Evolutionary conservation across 2,113 vertebrate genomes (phyloP), one percentile per base, ranked within the genome.

Genomic region (Perognathus longimembris): DNA sequence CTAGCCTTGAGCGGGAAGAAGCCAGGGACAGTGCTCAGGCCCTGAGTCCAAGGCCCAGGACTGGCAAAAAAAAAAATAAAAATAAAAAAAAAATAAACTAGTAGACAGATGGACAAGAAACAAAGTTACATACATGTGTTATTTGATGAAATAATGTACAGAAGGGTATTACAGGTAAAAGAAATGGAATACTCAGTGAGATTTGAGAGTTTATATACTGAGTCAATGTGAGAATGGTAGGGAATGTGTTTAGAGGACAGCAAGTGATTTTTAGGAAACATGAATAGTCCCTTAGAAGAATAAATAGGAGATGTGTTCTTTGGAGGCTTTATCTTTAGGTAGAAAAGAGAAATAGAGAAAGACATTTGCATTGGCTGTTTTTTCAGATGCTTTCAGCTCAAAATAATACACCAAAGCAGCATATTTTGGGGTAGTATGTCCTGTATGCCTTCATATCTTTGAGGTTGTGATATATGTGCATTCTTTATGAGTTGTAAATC

Each of bases 401-500:
- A 42, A 75, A 54, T 75, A 28, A 28, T 85, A 30, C 24, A 50
- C 69, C 45, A n/a, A 63, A 75, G n/a, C 11, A 75, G 22, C n/a
- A 12, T 85, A 80, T 80, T 80, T 86, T 28, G 8, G 36, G n/a
- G 18, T 76, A 63, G n/a, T 11, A 21, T 50, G 70, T 66, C n/a
- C 66, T 74, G 24, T 75, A 45, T 59, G 59, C 42, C 59, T 67
- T 80, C 36, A 50, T 80, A 76, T 73, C 42, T 91, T 57, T 87
- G 77, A 88, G 24, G 83, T 90, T 32, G 26, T 91, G 15, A 83
- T 85, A 32, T 3, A 36, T 85, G 3, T 84, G 87, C 22, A 10
- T 88, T 92, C 73, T 84, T 83, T 73, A 14, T 83, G 82, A 66
- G 75, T n/a, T 78, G 3, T 74, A 70, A 78, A 28, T 88, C 45